A percentile compares a stretch with the other conserved stretches of the same genome.
These are phyloP conservation scores for Bimastos eiseni DNA, from an alignment of 2,888 invertebrate genomes.

Conservation along the genomic window DNA sequence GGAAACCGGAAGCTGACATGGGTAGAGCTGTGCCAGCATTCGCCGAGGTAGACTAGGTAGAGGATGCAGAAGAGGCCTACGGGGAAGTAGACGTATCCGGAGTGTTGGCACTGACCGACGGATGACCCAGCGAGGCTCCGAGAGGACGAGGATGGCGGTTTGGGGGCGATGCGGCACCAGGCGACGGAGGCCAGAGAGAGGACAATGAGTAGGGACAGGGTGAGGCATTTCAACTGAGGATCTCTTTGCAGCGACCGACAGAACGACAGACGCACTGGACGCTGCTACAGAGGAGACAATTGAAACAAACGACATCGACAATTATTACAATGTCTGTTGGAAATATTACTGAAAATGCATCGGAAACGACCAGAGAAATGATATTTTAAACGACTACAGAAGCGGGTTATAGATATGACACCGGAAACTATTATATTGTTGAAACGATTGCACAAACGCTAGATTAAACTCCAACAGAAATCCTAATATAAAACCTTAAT, in stretches of 20 bases:
- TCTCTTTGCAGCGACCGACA: not conserved
- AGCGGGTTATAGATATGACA: not conserved
- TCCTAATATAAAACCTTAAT: not conserved
- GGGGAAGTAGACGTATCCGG: conserved; percentile 31
- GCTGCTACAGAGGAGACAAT: conserved; percentile 17
- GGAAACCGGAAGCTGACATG: conserved; percentile 23
- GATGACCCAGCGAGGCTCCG: not conserved
- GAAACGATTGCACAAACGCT: not conserved
- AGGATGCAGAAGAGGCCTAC: conserved; percentile 24
- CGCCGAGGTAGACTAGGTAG: conserved; percentile 32
- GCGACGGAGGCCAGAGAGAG: conserved; percentile 4
- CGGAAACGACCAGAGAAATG: not conserved
- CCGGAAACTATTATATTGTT: not conserved
- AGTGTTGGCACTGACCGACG: conserved; percentile 21
- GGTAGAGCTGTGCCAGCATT: conserved; percentile 30
- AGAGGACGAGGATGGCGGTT: not conserved
- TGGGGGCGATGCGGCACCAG: conserved; percentile 21
- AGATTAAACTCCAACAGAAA: not conserved
- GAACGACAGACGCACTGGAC: conserved; percentile 16
- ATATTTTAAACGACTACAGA: not conserved
- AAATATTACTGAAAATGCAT: not conserved
- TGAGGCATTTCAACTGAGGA: conserved; percentile 30
- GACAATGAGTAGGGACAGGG: conserved; percentile 26
- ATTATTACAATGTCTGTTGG: too few relatives aligned
- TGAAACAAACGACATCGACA: not conserved